These are phyloP conservation scores for Perizoma flavofasciatum DNA, from an alignment of 2,888 invertebrate species.

Conservation along the genomic window DNA sequence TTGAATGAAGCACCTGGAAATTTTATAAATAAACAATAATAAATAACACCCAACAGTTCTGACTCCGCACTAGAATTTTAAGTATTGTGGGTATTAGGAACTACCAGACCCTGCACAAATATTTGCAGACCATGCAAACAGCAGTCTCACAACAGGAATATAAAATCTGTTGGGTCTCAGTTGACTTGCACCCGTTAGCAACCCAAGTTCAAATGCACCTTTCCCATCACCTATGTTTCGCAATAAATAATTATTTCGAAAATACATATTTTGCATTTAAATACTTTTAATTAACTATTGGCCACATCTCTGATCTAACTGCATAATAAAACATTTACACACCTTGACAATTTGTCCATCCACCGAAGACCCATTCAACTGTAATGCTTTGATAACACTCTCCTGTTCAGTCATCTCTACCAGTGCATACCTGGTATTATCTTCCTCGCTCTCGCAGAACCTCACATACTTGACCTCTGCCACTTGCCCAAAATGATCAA, in stretches of 20 bases:
- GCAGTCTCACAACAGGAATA: too few relatives aligned
- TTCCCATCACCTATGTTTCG: too few relatives aligned
- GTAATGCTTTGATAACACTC: slow-evolving; percentile 92
- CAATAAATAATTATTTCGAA: too few relatives aligned
- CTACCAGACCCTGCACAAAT: too few relatives aligned
- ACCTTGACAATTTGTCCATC: slow-evolving; percentile 87
- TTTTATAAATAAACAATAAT: background rate
- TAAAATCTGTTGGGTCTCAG: too few relatives aligned
- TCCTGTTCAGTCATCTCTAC: slow-evolving; percentile 97
- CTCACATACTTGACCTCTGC: slow-evolving; percentile 98
- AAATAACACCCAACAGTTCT: background rate
- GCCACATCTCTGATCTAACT: too few relatives aligned
- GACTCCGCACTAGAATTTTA: background rate
- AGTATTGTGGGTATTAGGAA: too few relatives aligned
- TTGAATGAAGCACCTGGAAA: slow-evolving; percentile 93
- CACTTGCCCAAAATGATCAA: slow-evolving; percentile 93
- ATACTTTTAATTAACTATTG: too few relatives aligned
- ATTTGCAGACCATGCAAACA: too few relatives aligned
- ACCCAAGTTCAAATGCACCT: too few relatives aligned
- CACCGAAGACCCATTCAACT: slow-evolving; percentile 91
- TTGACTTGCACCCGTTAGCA: too few relatives aligned
- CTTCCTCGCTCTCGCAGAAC: slow-evolving; percentile 93
- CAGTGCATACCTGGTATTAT: slow-evolving; percentile 91
- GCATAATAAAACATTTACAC: slow-evolving; percentile 18
- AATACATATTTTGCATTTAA: too few relatives aligned